Percentiles rank a stretch among this genome's conserved stretches.
These are phyloP conservation scores for Polylopha cassiicola DNA, from an alignment of 2,888 invertebrate species.

Conservation along the genomic window DNA sequence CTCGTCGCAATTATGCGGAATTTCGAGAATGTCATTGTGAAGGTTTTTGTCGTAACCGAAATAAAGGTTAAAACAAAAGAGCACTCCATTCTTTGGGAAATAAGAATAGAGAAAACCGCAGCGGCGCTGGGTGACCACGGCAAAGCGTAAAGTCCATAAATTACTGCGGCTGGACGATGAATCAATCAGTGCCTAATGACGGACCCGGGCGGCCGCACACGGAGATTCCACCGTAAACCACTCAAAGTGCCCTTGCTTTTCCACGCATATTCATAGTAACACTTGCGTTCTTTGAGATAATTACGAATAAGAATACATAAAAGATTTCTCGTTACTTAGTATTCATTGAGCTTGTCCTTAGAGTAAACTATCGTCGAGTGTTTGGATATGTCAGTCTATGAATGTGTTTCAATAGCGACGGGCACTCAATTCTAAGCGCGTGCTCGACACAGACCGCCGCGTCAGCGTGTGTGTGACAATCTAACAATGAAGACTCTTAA, in stretches of 20 bases:
- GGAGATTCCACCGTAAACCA: conserved; percentile 35
- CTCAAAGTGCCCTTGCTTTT: conserved; percentile 5
- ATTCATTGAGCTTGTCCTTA: conserved; percentile 19
- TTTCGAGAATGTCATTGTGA: conserved; percentile 6
- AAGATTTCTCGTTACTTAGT: conserved; percentile 19
- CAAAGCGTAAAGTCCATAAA: conserved; percentile 63
- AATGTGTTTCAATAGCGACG: conserved; percentile 41
- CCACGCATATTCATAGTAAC: conserved; percentile 15
- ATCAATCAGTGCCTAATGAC: conserved; percentile 69
- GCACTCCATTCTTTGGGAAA: conserved; percentile 50
- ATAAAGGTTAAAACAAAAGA: conserved; percentile 49
- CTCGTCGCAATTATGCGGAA: too few species aligned
- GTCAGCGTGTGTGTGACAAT: conserved; percentile 44
- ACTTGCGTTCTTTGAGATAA: conserved; percentile 21
- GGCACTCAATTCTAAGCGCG: conserved; percentile 37
- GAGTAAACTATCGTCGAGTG: conserved; percentile 28
- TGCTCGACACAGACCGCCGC: conserved; percentile 38
- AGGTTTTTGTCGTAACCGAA: conserved; percentile 34
- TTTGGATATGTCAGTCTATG: conserved; percentile 27
- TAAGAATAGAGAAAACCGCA: conserved; percentile 34
- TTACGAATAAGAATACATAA: conserved; percentile 21
- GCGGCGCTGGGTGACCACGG: conserved; percentile 46
- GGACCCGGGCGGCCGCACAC: conserved; percentile 58
- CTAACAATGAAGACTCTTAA: conserved; percentile 65
- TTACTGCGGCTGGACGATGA: conserved; percentile 63